phyloP scores from a whole-genome alignment of 2,888 invertebrate genomes.

The Papilio elwesi region DNA sequence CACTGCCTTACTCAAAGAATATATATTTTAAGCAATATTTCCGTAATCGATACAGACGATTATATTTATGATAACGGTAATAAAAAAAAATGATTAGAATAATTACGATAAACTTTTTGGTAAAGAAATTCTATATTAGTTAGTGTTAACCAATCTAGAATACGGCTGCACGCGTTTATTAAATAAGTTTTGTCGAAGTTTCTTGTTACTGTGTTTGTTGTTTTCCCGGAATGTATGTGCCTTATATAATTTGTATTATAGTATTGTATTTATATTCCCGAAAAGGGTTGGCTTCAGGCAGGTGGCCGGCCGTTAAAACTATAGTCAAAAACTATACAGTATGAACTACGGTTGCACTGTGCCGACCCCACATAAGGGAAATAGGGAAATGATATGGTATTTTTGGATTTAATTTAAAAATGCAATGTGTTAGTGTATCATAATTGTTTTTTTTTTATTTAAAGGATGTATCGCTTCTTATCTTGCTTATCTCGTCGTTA shows the following conservation, averaged over 20 bases:
- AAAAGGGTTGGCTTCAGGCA: no score
- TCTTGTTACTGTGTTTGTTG: neutral
- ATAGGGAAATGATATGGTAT: no score
- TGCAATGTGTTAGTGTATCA: no score
- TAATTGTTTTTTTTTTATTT: no score
- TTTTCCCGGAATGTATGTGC: neutral
- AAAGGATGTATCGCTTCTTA: no score
- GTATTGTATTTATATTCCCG: neutral
- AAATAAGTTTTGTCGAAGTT: conserved; percentile 1
- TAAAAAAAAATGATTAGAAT: neutral
- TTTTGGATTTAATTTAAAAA: no score
- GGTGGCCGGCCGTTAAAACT: no score
- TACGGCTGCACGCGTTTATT: neutral
- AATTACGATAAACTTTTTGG: neutral
- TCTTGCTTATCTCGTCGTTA: no score
- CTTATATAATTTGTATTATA: neutral
- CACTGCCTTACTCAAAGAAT: neutral
- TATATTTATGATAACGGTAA: neutral
- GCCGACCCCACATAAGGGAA: no score
- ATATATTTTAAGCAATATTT: neutral
- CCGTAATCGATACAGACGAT: no score
- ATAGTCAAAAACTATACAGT: no score
- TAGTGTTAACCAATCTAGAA: neutral
- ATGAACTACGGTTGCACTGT: no score
- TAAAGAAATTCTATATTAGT: neutral